Evolutionary conservation across 2,113 vertebrate species (phyloP), one percentile per base, ranked within the genome.

Genomic region (Marmota monax): DNA sequence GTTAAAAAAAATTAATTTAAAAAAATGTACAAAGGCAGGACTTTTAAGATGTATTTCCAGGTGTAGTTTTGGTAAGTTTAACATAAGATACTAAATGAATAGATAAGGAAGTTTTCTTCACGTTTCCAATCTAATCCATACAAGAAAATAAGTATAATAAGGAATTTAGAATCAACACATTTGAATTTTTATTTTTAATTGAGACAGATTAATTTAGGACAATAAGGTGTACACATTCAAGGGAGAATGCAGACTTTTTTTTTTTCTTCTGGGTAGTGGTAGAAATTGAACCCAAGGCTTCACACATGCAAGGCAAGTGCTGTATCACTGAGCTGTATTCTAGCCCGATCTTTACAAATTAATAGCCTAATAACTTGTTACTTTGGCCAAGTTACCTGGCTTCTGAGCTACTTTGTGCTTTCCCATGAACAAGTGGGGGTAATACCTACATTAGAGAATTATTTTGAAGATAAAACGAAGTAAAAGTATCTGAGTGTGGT

Each of bases 91-190:
- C 18, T 87, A 72, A 77, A n/a, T 78, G 83, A 84, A 84, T 73
- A 18, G 11, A 65, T 92, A 65, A 92, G 20, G 51, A 89, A 27
- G 23, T 65, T 92, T 96, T 90, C 70, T 82, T 96, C 17, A 83
- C 78, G 51, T 95, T 92, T 92, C 73, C 45, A 79, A 84, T 92
- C 45, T 92, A 94, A 92, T 56, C 27, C 51, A n/a, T 94, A 69
- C 32, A 53, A 29, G 76, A 70, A 89, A 37, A 3, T 73, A 90
- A 53, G 0, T 70, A n/a, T 77, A 45, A 56, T 37, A 80, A 86
- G 58, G 61, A 77, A 77, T 77, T 79, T 65, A 67, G 63, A 37
- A 17, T 69, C 48, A 37, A 34, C 18, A 22, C 3, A 63, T 11
- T 61, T 58, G 91, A 51, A 10, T 9, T 63, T 63, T 63, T 27